Percentiles rank a stretch among this genome's conserved stretches.
These are phyloP conservation scores for Hirtodrosophila histrioides DNA, from an alignment of 2,888 invertebrate genomes.

Conservation along the genomic window DNA sequence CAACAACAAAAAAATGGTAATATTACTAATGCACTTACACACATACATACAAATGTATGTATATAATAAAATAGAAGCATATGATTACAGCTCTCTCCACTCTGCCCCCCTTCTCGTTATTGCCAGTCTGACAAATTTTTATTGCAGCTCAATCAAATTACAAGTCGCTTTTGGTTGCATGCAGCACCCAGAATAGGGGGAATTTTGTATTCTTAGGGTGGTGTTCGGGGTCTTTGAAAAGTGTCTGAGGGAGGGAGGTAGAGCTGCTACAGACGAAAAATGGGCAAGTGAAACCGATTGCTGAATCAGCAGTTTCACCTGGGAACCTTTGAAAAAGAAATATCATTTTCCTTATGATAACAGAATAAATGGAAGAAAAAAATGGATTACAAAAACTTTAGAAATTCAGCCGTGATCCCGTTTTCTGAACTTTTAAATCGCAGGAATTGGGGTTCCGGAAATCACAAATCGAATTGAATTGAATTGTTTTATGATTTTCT, in stretches of 20 bases:
- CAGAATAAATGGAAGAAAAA: too few species aligned
- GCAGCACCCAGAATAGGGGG: neutral
- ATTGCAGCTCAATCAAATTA: constrained; percentile 75
- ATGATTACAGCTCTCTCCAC: constrained; percentile 44
- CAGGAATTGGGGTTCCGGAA: too few species aligned
- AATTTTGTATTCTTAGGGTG: constrained; percentile 7
- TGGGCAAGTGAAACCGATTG: constrained; percentile 27
- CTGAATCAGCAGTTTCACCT: constrained; percentile 48
- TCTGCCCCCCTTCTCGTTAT: constrained; percentile 18
- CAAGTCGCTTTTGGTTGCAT: constrained; percentile 25
- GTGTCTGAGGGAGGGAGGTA: neutral
- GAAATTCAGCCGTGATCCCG: too few species aligned
- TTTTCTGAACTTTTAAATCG: too few species aligned
- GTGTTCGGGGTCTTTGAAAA: constrained; percentile 10
- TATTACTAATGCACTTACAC: too few species aligned
- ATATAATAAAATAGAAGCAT: constrained; percentile 27
- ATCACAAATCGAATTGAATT: too few species aligned
- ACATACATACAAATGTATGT: neutral
- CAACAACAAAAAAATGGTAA: constrained; percentile 10
- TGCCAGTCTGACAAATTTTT: constrained; percentile 68
- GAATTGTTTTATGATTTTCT: too few species aligned
- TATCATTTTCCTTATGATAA: constrained; percentile 4
- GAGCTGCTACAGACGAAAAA: neutral
- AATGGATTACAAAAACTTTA: too few species aligned
- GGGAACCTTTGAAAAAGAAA: constrained; percentile 9